Base-by-base conservation (phyloP, 1,140 invertebrate species). In the Samia ricini region DNA sequence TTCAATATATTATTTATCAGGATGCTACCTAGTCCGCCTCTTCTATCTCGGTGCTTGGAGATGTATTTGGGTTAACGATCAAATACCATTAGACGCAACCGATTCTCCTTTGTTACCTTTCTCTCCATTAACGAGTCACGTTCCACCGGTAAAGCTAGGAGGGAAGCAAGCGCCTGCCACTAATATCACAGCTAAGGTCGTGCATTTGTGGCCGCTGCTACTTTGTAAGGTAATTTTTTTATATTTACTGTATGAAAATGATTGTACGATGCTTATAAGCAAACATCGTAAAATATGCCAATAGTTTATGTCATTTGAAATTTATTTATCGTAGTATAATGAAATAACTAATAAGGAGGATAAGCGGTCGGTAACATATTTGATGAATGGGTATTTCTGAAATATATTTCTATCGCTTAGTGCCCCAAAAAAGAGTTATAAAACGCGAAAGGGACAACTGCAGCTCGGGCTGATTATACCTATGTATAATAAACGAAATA, bases 11-110 rank as follows among this genome's bases (percentile, higher is more conserved):
- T 21, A 12, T 20, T 1, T 52, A 7, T 7, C 63, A 89, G 87
- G 87, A 4, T 89, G 87, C 48, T 89, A 89, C 55, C 76, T 89
- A 15, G 83, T 89, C 1, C 77, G 87, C 0, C 71, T 89, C 0
- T 89, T 74, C 72, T 83, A 86, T 64, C 71, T 89, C 4, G 87
- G 87, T 6, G 76, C 79, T 0, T 89, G 87, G 87, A 73, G 87
- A 1, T 88, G 84, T 50, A 72, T 89, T 0, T 89, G 81, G 84
- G 85, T 89, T n/a, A 85, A 66, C 33, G 87, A 89, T 48, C 76
- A 81, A 24, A 80, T 89, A 0, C 87, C 87, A 7, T 77, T 88
- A 5, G 86, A 89, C 33, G 79, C 79, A 0, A 77, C 70, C 1
- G 84, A 74, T 1, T 65, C 76, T 0, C 87, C 85, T 0, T 71